Conservation (phyloP, 2,797 vertebrate genomes). For the Helarctos malayanus region DNA sequence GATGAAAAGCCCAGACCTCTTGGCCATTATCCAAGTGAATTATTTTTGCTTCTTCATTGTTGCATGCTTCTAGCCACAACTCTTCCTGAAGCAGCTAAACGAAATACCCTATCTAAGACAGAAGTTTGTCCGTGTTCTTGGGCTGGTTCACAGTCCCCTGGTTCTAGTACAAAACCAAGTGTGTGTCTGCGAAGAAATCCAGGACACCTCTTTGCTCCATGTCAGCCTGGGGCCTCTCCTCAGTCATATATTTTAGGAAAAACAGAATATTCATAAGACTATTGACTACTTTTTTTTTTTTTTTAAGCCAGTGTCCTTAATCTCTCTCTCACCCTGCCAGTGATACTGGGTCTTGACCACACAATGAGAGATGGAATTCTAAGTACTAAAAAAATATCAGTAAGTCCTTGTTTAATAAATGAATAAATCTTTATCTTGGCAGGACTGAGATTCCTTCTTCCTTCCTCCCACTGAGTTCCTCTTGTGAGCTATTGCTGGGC, state of each 20-base stretch:
- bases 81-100: not conserved
- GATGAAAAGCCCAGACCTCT: not conserved
- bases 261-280: not conserved
- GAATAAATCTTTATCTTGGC: not conserved
- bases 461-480: not conserved
- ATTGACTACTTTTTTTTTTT: not conserved
- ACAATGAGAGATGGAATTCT: not conserved
- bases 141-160: not conserved
- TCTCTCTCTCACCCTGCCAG: not conserved
- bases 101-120: not conserved
- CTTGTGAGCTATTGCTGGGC: not conserved
- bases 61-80: not conserved
- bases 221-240: not conserved
- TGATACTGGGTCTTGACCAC: not conserved
- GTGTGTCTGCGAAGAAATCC: not conserved
- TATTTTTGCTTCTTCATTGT: not conserved
- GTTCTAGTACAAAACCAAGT: not conserved
- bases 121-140: not conserved
- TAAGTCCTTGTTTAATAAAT: constrained; percentile 14
- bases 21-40: not conserved
- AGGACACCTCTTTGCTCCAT: not conserved
- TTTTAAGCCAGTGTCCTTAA: not conserved
- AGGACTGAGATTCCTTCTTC: not conserved
- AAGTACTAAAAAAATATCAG: not conserved
- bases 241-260: not conserved